These are phyloP conservation scores for Pararge aegeria DNA, from an alignment of 1,140 invertebrate species.

Conservation along the genomic window DNA sequence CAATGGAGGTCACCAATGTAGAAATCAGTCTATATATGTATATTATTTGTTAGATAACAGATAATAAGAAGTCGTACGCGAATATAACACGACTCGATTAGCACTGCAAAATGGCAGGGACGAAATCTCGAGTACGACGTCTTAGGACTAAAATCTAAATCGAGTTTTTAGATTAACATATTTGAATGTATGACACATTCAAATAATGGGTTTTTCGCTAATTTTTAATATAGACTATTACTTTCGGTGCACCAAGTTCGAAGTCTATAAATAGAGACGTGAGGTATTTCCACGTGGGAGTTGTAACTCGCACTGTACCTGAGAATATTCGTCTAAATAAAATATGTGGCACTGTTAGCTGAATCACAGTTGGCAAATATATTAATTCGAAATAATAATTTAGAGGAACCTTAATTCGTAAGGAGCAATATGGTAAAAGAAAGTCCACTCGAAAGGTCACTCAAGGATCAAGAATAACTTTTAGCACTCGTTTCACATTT, in stretches of 20 bases:
- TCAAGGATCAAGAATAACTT: slow-evolving; percentile 67
- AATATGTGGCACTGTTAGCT: slow-evolving; percentile 55
- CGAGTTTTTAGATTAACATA: neutral
- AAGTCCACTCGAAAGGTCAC: slow-evolving; percentile 74
- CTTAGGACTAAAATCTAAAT: neutral
- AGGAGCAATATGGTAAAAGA: slow-evolving; percentile 73
- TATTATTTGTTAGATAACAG: slow-evolving; percentile 24
- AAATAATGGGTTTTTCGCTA: slow-evolving; percentile 23
- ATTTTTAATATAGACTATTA: slow-evolving; percentile 53
- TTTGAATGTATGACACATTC: slow-evolving; percentile 5
- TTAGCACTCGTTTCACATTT: slow-evolving; percentile 56
- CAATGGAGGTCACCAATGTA: slow-evolving; percentile 8
- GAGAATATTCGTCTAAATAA: slow-evolving; percentile 50
- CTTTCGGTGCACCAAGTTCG: slow-evolving; percentile 68
- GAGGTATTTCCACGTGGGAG: slow-evolving; percentile 77
- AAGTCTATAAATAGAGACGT: slow-evolving; percentile 73
- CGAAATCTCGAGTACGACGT: neutral
- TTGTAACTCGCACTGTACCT: slow-evolving; percentile 62
- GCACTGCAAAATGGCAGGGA: slow-evolving; percentile 35
- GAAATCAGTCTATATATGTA: slow-evolving; percentile 14
- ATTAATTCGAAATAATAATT: slow-evolving; percentile 42
- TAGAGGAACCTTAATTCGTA: slow-evolving; percentile 36
- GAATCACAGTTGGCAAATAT: slow-evolving; percentile 56
- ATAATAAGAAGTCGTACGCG: slow-evolving; percentile 20
- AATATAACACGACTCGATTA: slow-evolving; percentile 5